Conservation (phyloP, 64 coral and sea anemone genomes). For the Pocillopora verrucosa region DNA sequence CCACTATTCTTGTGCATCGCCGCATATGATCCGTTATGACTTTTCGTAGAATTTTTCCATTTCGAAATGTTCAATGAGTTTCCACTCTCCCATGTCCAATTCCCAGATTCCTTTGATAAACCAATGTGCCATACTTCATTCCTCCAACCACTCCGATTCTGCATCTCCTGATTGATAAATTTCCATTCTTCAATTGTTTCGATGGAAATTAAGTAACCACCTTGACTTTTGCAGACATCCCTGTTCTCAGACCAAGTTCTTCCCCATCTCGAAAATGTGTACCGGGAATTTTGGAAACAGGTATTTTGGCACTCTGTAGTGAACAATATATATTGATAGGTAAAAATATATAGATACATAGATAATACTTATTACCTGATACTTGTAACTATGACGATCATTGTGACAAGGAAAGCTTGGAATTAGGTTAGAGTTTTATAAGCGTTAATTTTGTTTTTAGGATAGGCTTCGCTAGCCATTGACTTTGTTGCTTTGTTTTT, state of each 20-base stretch:
- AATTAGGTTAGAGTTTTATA: no score
- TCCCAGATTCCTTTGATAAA: not conserved
- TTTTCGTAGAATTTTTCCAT: not conserved
- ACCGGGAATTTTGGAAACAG: not conserved
- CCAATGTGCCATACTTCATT: slow-evolving; percentile 7
- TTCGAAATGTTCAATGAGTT: not conserved
- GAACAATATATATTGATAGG: no score
- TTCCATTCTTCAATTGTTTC: slow-evolving; percentile 45
- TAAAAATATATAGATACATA: no score
- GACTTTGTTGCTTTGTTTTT: no score
- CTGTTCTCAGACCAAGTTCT: slow-evolving; percentile 3
- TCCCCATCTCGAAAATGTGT: not conserved
- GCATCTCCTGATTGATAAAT: slow-evolving; percentile 21
- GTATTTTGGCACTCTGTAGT: not conserved
- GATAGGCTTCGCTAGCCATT: no score
- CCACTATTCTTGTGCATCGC: not conserved
- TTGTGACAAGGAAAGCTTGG: no score
- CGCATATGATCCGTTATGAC: not conserved
- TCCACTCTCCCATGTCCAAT: slow-evolving; percentile 23
- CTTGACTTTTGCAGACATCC: not conserved
- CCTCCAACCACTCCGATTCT: no score
- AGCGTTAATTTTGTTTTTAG: no score
- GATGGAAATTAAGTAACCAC: slow-evolving; percentile 36
- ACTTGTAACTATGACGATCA: no score
- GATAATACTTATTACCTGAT: no score